A percentile compares a stretch with the other conserved stretches of the same genome.
Evolutionary conservation across 2,113 vertebrate genomes (phyloP).

Genomic region (Upupa epops): DNA sequence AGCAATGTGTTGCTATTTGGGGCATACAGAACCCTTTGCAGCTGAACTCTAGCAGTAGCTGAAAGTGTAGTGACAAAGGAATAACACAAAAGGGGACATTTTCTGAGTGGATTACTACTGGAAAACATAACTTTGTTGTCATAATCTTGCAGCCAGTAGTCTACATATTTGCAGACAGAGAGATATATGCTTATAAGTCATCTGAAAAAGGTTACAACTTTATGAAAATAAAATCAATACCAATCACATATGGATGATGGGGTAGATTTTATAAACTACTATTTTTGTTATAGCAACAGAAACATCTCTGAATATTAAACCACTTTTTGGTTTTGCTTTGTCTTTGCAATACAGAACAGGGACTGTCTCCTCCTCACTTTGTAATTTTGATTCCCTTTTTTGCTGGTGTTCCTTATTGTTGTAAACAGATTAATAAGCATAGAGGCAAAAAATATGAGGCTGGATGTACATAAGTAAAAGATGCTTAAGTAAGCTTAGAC

Average conservation of each 20-base stretch:
- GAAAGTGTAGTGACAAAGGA: background rate
- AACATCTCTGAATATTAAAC: constrained; percentile 38
- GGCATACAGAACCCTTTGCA: background rate
- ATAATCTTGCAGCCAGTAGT: background rate
- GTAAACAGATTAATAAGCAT: background rate
- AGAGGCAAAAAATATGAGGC: background rate
- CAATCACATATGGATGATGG: constrained; percentile 11
- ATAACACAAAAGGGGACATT: background rate
- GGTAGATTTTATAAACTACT: constrained; percentile 38
- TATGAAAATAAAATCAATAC: constrained; percentile 49
- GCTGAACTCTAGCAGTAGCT: background rate
- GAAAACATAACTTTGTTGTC: background rate
- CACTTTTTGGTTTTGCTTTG: constrained; percentile 7
- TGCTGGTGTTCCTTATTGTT: background rate
- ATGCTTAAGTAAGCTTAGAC: background rate
- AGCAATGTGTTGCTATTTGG: background rate
- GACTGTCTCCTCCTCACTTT: background rate
- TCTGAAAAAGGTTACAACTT: constrained; percentile 23
- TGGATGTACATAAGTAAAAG: background rate
- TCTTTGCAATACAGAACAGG: background rate
- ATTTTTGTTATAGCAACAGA: background rate
- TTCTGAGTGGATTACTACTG: background rate
- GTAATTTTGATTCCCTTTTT: background rate
- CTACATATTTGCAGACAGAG: background rate
- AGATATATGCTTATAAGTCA: constrained; percentile 29